Conservation (phyloP, 1,140 invertebrate species). For the Tenebrio molitor region DNA sequence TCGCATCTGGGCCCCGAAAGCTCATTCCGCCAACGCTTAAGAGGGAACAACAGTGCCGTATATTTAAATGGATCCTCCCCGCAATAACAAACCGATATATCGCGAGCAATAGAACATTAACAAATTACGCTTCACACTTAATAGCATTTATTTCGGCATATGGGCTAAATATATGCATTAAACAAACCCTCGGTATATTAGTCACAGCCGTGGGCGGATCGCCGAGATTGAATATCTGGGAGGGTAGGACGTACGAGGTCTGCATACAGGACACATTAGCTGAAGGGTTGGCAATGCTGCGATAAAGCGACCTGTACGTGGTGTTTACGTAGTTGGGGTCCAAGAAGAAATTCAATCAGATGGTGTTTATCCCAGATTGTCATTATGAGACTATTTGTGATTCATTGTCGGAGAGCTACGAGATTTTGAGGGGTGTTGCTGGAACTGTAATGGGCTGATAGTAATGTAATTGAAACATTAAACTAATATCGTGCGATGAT, state of each 20-base stretch:
- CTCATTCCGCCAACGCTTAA: constrained; percentile 52
- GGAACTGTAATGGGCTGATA: not conserved
- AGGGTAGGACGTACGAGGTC: constrained; percentile 39
- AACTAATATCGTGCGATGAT: constrained; percentile 8
- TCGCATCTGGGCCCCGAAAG: constrained; percentile 57
- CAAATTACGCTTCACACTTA: constrained; percentile 64
- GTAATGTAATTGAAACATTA: constrained; percentile 37
- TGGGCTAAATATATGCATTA: constrained; percentile 63
- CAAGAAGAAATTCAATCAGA: constrained; percentile 55
- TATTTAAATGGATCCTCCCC: constrained; percentile 59
- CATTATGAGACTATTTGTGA: constrained; percentile 56
- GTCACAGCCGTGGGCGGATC: constrained; percentile 58
- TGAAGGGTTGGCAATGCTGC: constrained; percentile 43
- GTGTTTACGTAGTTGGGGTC: constrained; percentile 36
- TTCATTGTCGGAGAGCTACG: constrained; percentile 48
- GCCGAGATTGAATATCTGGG: constrained; percentile 43
- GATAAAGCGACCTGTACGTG: constrained; percentile 45
- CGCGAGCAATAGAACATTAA: constrained; percentile 59
- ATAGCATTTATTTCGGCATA: constrained; percentile 60
- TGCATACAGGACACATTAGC: constrained; percentile 49
- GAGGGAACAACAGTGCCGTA: constrained; percentile 42
- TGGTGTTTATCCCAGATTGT: constrained; percentile 57
- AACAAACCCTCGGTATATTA: constrained; percentile 56
- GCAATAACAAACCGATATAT: constrained; percentile 63
- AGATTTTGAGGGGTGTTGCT: not conserved